Conservation (phyloP, 2,888 invertebrate genomes). For the Euphydryas editha region DNA sequence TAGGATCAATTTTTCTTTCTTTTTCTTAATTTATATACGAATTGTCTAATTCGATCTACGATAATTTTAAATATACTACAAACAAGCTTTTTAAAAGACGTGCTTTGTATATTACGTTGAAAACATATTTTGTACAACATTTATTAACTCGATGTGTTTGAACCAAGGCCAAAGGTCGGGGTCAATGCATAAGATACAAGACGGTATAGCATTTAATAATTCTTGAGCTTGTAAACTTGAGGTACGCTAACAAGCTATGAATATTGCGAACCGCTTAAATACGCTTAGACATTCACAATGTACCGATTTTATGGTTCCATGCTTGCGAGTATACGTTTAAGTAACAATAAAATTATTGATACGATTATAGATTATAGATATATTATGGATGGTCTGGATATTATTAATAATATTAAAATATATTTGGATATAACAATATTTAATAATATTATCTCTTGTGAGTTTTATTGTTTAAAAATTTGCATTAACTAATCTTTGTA, state of each 20-base stretch:
- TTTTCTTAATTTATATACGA: neutral
- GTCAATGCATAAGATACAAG: slow-evolving; percentile 40
- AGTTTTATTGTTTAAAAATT: too few relatives aligned
- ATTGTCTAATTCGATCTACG: neutral
- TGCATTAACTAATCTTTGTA: too few relatives aligned
- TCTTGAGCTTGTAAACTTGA: slow-evolving; percentile 36
- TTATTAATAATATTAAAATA: too few relatives aligned
- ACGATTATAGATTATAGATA: too few relatives aligned
- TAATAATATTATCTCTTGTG: too few relatives aligned
- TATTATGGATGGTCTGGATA: too few relatives aligned
- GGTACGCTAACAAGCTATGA: slow-evolving; percentile 41
- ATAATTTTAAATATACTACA: neutral
- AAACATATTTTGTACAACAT: slow-evolving; percentile 28
- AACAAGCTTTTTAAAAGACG: slow-evolving; percentile 5
- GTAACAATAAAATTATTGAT: slow-evolving; percentile 20
- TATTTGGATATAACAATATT: too few relatives aligned
- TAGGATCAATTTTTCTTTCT: neutral
- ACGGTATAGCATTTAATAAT: slow-evolving; percentile 33
- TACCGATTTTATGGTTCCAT: slow-evolving; percentile 21
- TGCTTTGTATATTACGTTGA: slow-evolving; percentile 17
- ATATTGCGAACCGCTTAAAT: slow-evolving; percentile 33
- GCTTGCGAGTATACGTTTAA: slow-evolving; percentile 23
- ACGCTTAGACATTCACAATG: slow-evolving; percentile 28
- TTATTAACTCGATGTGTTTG: slow-evolving; percentile 38
- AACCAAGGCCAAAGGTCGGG: slow-evolving; percentile 37